A percentile compares a stretch with the other conserved stretches of the same genome.
Conservation (phyloP, 2,888 invertebrate species). For the Strigamia crassipes region DNA sequence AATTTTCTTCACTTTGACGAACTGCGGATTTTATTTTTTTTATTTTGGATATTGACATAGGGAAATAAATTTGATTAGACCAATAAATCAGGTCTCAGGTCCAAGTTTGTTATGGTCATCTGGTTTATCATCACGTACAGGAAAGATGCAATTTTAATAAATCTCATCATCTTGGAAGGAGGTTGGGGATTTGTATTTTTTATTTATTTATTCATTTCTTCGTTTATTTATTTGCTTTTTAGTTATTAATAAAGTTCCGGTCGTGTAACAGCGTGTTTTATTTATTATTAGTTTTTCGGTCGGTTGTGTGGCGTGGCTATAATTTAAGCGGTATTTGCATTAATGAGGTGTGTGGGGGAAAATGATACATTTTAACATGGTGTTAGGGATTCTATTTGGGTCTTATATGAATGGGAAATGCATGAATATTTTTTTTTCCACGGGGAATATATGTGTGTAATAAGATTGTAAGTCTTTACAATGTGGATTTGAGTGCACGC, state of each 20-base stretch:
- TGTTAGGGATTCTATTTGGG: background rate
- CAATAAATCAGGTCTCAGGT: background rate
- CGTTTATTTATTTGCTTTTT: constrained; percentile 29
- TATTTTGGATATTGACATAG: background rate
- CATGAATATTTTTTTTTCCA: background rate
- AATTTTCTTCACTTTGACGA: constrained; percentile 1
- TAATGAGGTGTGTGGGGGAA: background rate
- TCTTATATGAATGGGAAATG: background rate
- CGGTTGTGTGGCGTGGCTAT: background rate
- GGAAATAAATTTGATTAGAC: constrained; percentile 24
- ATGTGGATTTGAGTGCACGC: constrained; percentile 4
- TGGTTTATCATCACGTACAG: constrained; percentile 19
- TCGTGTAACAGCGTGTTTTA: background rate
- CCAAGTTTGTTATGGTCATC: constrained; percentile 16
- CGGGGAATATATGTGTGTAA: background rate
- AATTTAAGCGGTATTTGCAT: constrained; percentile 38
- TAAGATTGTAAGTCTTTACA: constrained; percentile 21
- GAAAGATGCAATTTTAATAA: constrained; percentile 39
- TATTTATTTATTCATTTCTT: constrained; percentile 23
- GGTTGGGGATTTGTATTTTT: background rate
- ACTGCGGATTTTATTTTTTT: background rate
- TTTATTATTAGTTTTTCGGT: background rate
- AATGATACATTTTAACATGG: background rate
- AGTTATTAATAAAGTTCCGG: constrained; percentile 25
- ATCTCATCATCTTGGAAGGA: constrained; percentile 27